A percentile compares a stretch with the other conserved stretches of the same genome.
These are phyloP conservation scores for Trachemys scripta DNA, from an alignment of 2,113 vertebrate genomes.

Conservation along the genomic window DNA sequence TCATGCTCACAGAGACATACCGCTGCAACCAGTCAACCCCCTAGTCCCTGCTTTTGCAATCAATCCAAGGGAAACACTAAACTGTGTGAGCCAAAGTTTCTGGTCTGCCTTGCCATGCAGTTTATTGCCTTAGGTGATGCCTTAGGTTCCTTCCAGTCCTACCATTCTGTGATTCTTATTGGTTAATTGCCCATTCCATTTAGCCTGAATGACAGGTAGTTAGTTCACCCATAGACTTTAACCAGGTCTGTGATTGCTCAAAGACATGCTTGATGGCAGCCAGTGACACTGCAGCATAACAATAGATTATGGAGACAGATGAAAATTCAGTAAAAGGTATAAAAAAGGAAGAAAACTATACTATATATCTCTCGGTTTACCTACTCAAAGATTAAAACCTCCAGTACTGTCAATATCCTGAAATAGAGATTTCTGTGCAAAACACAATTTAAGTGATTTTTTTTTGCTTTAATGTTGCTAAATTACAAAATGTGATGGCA, in stretches of 20 bases:
- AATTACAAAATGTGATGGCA: background rate
- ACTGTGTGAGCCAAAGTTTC: background rate
- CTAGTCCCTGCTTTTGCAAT: background rate
- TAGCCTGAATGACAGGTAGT: background rate
- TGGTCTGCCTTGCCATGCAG: background rate
- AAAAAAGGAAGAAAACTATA: background rate
- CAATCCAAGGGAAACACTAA: background rate
- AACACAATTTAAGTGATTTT: background rate
- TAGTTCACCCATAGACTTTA: background rate
- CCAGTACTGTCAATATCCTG: background rate
- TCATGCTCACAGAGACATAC: background rate
- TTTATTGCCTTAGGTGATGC: background rate
- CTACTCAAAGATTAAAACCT: conserved; percentile 35
- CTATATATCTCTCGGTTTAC: background rate
- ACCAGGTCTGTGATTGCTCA: background rate
- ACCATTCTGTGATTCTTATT: too few relatives aligned
- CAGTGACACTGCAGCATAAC: background rate
- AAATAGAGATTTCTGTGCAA: background rate
- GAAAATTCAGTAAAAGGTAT: background rate
- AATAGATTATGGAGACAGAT: background rate
- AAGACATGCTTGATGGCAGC: background rate
- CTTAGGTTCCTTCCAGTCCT: too few relatives aligned
- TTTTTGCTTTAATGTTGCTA: background rate
- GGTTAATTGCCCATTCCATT: background rate
- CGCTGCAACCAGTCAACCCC: background rate